A percentile compares a stretch with the other conserved stretches of the same genome.
Evolutionary conservation across 2,113 vertebrate genomes (phyloP).

Genomic region (Pyxicephalus adspersus): DNA sequence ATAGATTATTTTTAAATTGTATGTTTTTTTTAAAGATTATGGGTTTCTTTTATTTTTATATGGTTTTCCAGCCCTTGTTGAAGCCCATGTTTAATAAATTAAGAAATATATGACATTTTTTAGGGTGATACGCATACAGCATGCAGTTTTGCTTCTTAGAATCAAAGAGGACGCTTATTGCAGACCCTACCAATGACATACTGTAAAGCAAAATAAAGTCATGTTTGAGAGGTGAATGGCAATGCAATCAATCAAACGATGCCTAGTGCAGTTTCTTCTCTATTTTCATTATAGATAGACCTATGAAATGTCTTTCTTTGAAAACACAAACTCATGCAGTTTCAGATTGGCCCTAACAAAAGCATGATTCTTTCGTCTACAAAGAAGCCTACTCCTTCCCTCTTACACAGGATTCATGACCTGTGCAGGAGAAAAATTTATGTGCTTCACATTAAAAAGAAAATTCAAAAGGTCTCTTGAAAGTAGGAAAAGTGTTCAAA

Average conservation of each 20-base stretch:
- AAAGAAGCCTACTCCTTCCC: slow-evolving; percentile 42
- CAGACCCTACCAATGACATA: not conserved
- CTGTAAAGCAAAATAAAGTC: not conserved
- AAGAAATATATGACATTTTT: no score
- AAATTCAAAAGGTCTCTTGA: slow-evolving; percentile 41
- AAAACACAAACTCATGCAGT: slow-evolving; percentile 29
- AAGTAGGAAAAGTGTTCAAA: slow-evolving; percentile 45
- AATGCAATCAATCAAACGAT: slow-evolving; percentile 22
- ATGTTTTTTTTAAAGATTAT: no score
- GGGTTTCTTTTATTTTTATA: no score
- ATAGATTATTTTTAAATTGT: no score
- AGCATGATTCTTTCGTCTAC: slow-evolving; percentile 9
- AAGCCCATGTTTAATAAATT: no score
- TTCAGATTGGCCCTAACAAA: slow-evolving; percentile 39
- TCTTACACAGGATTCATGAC: slow-evolving; percentile 37
- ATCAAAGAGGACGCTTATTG: not conserved
- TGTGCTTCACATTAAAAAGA: slow-evolving; percentile 49
- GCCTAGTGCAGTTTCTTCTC: slow-evolving; percentile 6
- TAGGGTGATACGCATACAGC: no score
- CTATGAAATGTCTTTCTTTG: slow-evolving; percentile 31
- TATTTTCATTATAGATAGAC: slow-evolving; percentile 30
- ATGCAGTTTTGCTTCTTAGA: not conserved
- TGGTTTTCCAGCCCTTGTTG: no score
- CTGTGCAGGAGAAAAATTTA: slow-evolving; percentile 34
- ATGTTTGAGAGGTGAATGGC: not conserved